Evolutionary conservation across 2,888 invertebrate genomes (phyloP), one percentile per base, ranked within the genome.

Genomic region (Hirtodrosophila duncani): DNA sequence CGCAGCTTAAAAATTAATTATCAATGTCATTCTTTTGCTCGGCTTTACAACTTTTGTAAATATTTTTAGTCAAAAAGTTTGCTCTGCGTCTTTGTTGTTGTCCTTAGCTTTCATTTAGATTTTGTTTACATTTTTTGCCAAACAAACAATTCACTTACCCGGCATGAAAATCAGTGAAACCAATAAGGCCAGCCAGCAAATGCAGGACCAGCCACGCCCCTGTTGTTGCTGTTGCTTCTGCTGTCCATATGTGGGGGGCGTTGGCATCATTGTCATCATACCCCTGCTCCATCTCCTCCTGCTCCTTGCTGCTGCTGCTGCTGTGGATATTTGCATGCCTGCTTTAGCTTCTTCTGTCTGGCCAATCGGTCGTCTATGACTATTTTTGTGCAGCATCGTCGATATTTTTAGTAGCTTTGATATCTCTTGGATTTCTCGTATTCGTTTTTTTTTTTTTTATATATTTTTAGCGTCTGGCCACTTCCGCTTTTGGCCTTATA

Each of bases 1-100:
- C 67, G 77, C 63, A 70, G 75, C 75, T 75, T 75, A 75, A 75
- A 75, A 75, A 75, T 75, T 75, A 75, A 75, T 75, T 75, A 75
- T 81, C 51, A 36, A 56, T 77, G 68, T 75, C 72, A 67, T 72
- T 72, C 71, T 57, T 67, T 67, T 77, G n/a, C 52, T 48, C 26
- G 37, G 56, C 52, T 51, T 56, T 51, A 31, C 41, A 71, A 64
- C 43, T 71, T 80, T 58, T 64, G 46, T 55, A 65, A 72, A 57
- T 60, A 78, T 71, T 62, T 59, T n/a, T n/a, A 56, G 58, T 72
- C 78, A 63, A 62, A 59, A 46, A 63, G 77, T 44, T 48, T 33
- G 29, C 34, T 36, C 8, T 10, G n/a, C 48, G 59, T 58, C 53
- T 57, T 74, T 59, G 26, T 63, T 33, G 34, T 14, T 52, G 31